A percentile compares a stretch with the other conserved stretches of the same genome.
These are phyloP conservation scores for Heterotilapia buettikoferi DNA, from an alignment of 2,113 vertebrate genomes.

Conservation along the genomic window DNA sequence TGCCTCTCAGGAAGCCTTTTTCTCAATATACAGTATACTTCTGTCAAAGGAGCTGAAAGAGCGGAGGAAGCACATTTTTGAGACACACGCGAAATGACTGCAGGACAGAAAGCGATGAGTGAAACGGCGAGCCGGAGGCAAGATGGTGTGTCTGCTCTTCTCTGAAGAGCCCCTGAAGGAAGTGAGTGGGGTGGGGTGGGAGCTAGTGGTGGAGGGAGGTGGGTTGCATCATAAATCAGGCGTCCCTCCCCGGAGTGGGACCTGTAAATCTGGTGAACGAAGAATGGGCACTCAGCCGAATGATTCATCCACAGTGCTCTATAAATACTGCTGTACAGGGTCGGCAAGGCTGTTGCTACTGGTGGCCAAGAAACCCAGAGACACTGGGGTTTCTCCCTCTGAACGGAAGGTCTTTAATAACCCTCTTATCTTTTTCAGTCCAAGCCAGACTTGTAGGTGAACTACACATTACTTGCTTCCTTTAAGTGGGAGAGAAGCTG, in stretches of 20 bases:
- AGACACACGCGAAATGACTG: neutral
- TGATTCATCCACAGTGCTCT: slow-evolving; percentile 56
- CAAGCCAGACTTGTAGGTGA: neutral
- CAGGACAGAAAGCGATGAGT: neutral
- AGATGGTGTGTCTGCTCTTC: slow-evolving; percentile 41
- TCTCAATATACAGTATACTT: neutral
- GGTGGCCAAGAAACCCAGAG: slow-evolving; percentile 34
- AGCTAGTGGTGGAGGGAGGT: neutral
- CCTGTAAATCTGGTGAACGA: slow-evolving; percentile 67
- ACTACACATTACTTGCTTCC: neutral
- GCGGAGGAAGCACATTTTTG: slow-evolving; percentile 5
- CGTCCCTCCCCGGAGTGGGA: slow-evolving; percentile 43
- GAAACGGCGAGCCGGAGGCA: slow-evolving; percentile 19
- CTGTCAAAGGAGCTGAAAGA: slow-evolving; percentile 17
- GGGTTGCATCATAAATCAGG: slow-evolving; percentile 65
- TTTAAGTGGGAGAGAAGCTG: neutral
- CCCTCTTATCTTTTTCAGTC: slow-evolving; percentile 32
- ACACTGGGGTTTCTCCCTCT: slow-evolving; percentile 28
- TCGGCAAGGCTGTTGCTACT: slow-evolving; percentile 43
- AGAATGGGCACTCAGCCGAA: slow-evolving; percentile 62
- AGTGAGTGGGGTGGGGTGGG: slow-evolving; percentile 35
- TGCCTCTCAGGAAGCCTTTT: neutral
- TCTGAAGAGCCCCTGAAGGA: slow-evolving; percentile 22
- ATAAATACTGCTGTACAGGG: slow-evolving; percentile 70
- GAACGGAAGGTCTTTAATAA: slow-evolving; percentile 24